These are phyloP conservation scores for Macaria liturata DNA, from an alignment of 2,888 invertebrate genomes.

Conservation along the genomic window DNA sequence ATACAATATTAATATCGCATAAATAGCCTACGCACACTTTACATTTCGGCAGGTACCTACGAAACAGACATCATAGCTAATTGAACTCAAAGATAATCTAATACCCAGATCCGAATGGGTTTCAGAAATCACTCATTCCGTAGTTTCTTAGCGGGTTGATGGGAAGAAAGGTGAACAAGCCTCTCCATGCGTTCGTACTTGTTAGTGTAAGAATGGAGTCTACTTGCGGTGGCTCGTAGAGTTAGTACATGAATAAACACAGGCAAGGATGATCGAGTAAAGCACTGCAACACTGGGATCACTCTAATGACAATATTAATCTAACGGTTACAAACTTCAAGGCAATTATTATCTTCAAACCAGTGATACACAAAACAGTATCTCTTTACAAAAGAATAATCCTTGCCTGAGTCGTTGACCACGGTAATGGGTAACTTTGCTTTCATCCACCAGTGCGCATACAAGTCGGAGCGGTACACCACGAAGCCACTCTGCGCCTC, in stretches of 20 bases:
- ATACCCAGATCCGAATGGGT: conserved; percentile 50
- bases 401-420: conserved; percentile 84
- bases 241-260: conserved; percentile 83
- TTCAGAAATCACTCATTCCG: conserved; percentile 26
- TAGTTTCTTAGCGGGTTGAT: conserved; percentile 33
- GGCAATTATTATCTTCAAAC: conserved; percentile 79
- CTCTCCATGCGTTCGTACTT: conserved; percentile 69
- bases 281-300: conserved; percentile 82
- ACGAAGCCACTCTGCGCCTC: conserved; percentile 73
- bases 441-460: conserved; percentile 97
- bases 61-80: conserved; percentile 6
- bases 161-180: conserved; percentile 59
- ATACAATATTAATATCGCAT: conserved; percentile 14
- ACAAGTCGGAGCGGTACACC: conserved; percentile 92
- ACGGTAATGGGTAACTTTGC: conserved; percentile 89
- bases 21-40: conserved; percentile 9
- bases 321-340: conserved; percentile 80
- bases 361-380: conserved; percentile 81
- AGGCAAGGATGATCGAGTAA: conserved; percentile 85
- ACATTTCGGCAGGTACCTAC: background rate
- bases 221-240: conserved; percentile 70
- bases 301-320: conserved; percentile 77
- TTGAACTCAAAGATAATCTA: background rate
- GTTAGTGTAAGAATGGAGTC: conserved; percentile 70
- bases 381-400: conserved; percentile 82